A percentile compares a stretch with the other conserved stretches of the same genome.
phyloP scores from a whole-genome alignment of 2,797 vertebrate genomes.

The Echiichthys vipera region DNA sequence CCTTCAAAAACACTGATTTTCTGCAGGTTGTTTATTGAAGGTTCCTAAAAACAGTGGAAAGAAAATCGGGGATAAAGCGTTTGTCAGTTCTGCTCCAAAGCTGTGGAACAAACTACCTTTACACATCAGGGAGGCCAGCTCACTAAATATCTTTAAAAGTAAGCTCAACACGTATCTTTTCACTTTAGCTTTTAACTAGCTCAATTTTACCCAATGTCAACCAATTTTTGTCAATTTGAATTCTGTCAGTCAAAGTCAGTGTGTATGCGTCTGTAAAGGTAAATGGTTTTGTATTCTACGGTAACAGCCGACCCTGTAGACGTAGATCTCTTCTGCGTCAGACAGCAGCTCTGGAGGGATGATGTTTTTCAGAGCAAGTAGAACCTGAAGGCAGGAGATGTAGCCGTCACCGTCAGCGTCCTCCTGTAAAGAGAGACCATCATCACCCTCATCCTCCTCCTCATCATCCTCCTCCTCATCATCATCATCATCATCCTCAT shows the following conservation, averaged over 20 bases:
- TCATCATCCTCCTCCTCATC: neutral
- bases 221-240: no score
- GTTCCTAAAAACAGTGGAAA: no score
- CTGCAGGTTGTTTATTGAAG: no score
- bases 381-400: constrained; percentile 83
- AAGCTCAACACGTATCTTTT: no score
- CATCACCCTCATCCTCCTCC: neutral
- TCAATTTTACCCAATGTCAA: no score
- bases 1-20: no score
- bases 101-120: no score
- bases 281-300: neutral
- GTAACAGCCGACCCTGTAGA: constrained; percentile 72
- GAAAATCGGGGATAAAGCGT: no score
- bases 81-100: no score
- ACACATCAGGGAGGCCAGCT: no score
- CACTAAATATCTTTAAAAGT: no score
- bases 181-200: no score
- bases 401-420: constrained; percentile 82
- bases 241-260: neutral
- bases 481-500: neutral
- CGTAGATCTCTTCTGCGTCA: constrained; percentile 87
- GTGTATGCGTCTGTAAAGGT: neutral
- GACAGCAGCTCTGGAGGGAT: constrained; percentile 79
- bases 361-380: constrained; percentile 83
- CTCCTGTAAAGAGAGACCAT: constrained; percentile 65